Base-by-base conservation (phyloP, 2,888 invertebrate genomes). In the Gibbula magus region DNA sequence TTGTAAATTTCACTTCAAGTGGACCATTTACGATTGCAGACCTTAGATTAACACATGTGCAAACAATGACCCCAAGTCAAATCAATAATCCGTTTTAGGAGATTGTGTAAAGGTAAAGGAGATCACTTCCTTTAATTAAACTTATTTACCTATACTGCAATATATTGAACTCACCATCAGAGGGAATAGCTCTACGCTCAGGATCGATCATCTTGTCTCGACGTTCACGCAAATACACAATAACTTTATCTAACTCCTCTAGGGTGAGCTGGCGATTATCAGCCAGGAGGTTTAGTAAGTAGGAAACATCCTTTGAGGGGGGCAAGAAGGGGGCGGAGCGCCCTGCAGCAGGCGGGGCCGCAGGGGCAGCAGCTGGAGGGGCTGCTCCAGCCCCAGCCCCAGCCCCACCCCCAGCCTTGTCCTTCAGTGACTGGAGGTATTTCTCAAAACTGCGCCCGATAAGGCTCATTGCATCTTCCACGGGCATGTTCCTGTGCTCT, bases 401-500 rank as follows among this genome's bases (percentile, higher is more conserved):
- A 16, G 80, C 80, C 8, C 85, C 82, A 5, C 85, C 84, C 5
- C 79, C 79, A 7, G 85, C 82, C 18, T 88, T 85, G 16, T 87
- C 86, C 82, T 91, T 90, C 81, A 86, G 84, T 22, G 86, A 82
- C 79, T 89, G 84, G 74, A 90, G 85, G 85, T 93, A 93, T 70
- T 89, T 88, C 80, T 92, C 92, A 89, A 93, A 94, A 88, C 92
- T 93, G 80, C 91, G 89, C 10, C 95, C 95, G 45, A 98, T 94
- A 83, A 98, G 94, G 85, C 95, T 95, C 81, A 98, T 94, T 0
- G 98, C 97, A 93, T 98, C 98, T 79, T 98, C 98, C 54, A 98
- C 92, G 0, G 98, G 98, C 97, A 98, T 98, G 93, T 98, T 98
- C 87, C 98, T 95, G 93, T 98, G 98, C 91, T 98, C 98, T 96